A percentile compares a stretch with the other conserved stretches of the same genome.
Evolutionary conservation across 2,113 vertebrate genomes (phyloP).

Genomic region (Dissostichus mawsoni): DNA sequence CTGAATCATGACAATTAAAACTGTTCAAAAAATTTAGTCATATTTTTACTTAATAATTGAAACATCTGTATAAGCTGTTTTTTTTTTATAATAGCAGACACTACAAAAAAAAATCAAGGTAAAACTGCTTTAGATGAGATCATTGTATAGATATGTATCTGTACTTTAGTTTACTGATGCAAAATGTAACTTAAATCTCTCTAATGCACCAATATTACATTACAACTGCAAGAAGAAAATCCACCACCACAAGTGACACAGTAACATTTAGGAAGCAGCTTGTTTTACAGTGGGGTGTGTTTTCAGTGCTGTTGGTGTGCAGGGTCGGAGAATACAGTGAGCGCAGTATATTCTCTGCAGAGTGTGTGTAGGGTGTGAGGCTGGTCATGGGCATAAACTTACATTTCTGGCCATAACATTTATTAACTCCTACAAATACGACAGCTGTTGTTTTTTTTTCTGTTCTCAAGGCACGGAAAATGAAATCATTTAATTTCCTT

Average conservation of each 20-base stretch:
- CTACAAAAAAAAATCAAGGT: neutral
- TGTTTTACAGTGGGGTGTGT: slow-evolving; percentile 35
- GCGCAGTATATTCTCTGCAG: slow-evolving; percentile 50
- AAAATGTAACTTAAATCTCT: neutral
- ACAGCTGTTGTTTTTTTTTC: slow-evolving; percentile 65
- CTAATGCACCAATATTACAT: neutral
- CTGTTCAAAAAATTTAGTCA: neutral
- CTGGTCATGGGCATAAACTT: slow-evolving; percentile 74
- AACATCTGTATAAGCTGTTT: neutral
- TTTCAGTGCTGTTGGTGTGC: slow-evolving; percentile 9
- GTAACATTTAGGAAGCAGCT: slow-evolving; percentile 35
- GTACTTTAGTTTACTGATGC: neutral
- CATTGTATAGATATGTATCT: neutral
- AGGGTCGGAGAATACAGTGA: slow-evolving; percentile 56
- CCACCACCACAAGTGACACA: neutral
- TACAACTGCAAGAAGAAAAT: neutral
- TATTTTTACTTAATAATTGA: neutral
- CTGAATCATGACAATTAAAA: too few relatives aligned
- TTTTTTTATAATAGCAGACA: neutral
- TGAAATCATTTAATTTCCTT: slow-evolving; percentile 82
- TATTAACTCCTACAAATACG: slow-evolving; percentile 78
- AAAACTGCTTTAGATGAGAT: neutral
- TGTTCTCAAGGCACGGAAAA: slow-evolving; percentile 73
- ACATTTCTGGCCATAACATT: slow-evolving; percentile 75
- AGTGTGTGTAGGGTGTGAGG: slow-evolving; percentile 56